Conservation (phyloP, 1,140 invertebrate genomes). For the Drosophila ohnishii region DNA sequence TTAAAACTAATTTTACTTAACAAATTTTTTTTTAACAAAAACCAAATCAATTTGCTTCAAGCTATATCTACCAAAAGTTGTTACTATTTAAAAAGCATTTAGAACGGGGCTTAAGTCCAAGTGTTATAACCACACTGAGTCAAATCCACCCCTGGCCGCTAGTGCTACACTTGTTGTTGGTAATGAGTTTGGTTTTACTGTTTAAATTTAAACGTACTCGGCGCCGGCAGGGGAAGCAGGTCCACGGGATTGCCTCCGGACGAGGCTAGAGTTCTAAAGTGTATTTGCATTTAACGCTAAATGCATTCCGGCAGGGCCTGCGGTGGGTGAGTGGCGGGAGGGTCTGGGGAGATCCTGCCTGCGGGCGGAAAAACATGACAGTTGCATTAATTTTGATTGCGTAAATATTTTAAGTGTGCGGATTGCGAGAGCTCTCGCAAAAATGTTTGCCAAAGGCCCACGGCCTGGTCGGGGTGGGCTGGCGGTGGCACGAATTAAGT, state of each 20-base stretch:
- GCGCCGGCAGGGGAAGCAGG: not conserved
- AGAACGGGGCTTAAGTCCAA: not conserved
- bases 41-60: no score
- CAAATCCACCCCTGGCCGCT: constrained; percentile 15
- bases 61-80: not conserved
- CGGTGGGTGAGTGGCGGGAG: not conserved
- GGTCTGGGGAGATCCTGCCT: constrained; percentile 14
- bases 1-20: no score
- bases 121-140: not conserved
- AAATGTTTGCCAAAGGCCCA: constrained; percentile 60
- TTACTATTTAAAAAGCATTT: not conserved
- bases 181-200: constrained; percentile 81
- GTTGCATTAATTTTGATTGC: constrained; percentile 82
- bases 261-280: constrained; percentile 73
- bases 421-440: constrained; percentile 53
- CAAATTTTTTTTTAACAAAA: no score
- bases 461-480: not conserved
- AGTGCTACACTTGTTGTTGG: constrained; percentile 67
- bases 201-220: constrained; percentile 76
- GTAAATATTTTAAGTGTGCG: constrained; percentile 77
- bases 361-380: constrained; percentile 66
- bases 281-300: constrained; percentile 80
- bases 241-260: constrained; percentile 26
- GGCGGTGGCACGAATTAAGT: constrained; percentile 21
- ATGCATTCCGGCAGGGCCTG: constrained; percentile 44